phyloP scores from a whole-genome alignment of 2,113 vertebrate species.

The Aegotheles bennettii region DNA sequence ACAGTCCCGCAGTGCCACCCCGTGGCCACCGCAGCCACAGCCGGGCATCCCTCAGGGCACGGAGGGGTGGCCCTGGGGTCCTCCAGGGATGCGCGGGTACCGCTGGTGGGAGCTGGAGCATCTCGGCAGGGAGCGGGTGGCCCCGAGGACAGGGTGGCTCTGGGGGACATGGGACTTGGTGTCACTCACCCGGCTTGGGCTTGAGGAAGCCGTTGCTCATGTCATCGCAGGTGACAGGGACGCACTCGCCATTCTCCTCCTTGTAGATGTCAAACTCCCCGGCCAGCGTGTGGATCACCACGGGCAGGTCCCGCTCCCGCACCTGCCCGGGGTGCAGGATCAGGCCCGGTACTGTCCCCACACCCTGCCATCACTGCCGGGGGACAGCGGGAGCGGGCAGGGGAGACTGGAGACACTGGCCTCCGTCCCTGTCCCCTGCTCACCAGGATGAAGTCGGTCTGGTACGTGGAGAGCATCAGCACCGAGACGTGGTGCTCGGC shows the following conservation, averaged over 20 bases:
- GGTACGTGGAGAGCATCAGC: slow-evolving; percentile 95
- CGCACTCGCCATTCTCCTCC: slow-evolving; percentile 85
- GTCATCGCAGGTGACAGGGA: slow-evolving; percentile 76
- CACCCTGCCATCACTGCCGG: fast-evolving
- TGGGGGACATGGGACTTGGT: fast-evolving
- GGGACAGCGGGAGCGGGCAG: not conserved
- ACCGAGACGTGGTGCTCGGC: slow-evolving; percentile 95
- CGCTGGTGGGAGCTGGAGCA: not conserved
- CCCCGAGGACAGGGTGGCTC: not conserved
- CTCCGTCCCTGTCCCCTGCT: not conserved
- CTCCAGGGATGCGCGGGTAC: not conserved
- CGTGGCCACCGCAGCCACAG: not conserved
- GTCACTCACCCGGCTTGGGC: slow-evolving; percentile 63
- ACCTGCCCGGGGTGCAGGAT: slow-evolving; percentile 70
- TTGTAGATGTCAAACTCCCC: slow-evolving; percentile 91
- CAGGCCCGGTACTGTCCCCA: fast-evolving
- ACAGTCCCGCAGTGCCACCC: slow-evolving; percentile 45
- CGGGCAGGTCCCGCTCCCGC: slow-evolving; percentile 87
- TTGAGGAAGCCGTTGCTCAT: slow-evolving; percentile 80
- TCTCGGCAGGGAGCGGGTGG: fast-evolving
- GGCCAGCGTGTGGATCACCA: slow-evolving; percentile 87
- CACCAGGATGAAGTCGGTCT: slow-evolving; percentile 92
- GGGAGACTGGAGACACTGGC: too few species aligned
- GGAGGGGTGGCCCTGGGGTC: too few species aligned
- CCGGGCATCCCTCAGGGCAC: fast-evolving